These are phyloP conservation scores for Aphidius ervi DNA, from an alignment of 1,140 invertebrate genomes.

Conservation along the genomic window DNA sequence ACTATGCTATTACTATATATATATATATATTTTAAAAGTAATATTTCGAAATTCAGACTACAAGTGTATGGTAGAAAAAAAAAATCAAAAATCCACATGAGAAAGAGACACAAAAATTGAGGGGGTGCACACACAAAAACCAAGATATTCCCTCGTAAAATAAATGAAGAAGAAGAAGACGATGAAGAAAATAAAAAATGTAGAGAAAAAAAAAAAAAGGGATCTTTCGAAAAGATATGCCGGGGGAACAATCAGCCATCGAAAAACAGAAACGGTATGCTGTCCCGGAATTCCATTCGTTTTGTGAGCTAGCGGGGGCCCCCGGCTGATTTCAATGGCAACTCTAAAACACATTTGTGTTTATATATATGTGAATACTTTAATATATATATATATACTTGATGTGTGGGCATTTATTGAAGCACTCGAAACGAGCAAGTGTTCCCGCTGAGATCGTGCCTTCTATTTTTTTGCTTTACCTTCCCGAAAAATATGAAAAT, in stretches of 20 bases:
- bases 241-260: constrained; percentile 28
- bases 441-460: constrained; percentile 11
- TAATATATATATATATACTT: background rate
- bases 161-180: constrained; percentile 7
- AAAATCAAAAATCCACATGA: too few relatives aligned
- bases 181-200: constrained; percentile 1
- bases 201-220: constrained; percentile 23
- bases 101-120: too few relatives aligned
- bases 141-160: background rate
- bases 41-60: too few relatives aligned
- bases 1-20: too few relatives aligned
- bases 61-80: too few relatives aligned
- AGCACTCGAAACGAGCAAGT: constrained; percentile 10
- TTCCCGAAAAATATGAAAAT: constrained; percentile 5
- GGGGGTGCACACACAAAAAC: too few relatives aligned
- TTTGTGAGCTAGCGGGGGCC: constrained; percentile 27
- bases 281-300: constrained; percentile 43
- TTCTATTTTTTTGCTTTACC: constrained; percentile 5
- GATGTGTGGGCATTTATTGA: background rate
- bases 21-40: too few relatives aligned
- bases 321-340: constrained; percentile 26
- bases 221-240: constrained; percentile 31
- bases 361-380: constrained; percentile 4
- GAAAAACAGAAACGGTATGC: constrained; percentile 41
- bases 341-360: constrained; percentile 6